A percentile compares a stretch with the other conserved stretches of the same genome.
phyloP scores from a whole-genome alignment of 2,797 vertebrate genomes.

The Oceanodroma leucorhoa region DNA sequence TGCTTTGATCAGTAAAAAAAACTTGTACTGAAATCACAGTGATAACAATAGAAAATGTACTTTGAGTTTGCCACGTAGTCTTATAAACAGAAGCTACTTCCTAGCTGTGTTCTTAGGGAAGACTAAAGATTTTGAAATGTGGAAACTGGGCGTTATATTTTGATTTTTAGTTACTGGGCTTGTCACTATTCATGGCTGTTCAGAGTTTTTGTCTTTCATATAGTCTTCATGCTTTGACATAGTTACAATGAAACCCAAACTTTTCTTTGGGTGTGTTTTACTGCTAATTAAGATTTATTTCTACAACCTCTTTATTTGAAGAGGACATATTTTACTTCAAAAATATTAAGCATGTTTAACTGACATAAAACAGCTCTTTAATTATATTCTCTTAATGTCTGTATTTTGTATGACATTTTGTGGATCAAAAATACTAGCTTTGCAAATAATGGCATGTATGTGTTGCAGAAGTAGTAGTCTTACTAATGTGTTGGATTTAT shows the following conservation, averaged over 20 bases:
- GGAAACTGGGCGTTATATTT: not conserved
- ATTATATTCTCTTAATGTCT: not conserved
- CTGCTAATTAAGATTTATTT: not conserved
- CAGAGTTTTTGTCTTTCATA: not conserved
- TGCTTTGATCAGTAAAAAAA: not conserved
- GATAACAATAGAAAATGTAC: not conserved
- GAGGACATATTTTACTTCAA: not conserved
- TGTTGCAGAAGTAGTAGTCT: not conserved
- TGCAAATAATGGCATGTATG: not conserved
- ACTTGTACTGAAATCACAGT: not conserved
- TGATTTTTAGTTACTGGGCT: not conserved
- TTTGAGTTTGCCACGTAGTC: not conserved
- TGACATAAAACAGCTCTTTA: not conserved
- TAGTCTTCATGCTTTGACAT: not conserved
- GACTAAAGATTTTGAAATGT: not conserved
- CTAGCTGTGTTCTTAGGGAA: not conserved
- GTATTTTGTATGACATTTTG: not conserved
- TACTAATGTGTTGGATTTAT: not conserved
- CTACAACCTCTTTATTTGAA: not conserved
- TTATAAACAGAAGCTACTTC: not conserved
- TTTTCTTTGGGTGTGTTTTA: not conserved
- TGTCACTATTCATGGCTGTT: not conserved
- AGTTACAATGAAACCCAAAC: not conserved
- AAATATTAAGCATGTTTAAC: not conserved
- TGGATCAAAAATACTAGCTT: not conserved